phyloP scores from a whole-genome alignment of 2,113 vertebrate species.

The Psittacara wagleri region DNA sequence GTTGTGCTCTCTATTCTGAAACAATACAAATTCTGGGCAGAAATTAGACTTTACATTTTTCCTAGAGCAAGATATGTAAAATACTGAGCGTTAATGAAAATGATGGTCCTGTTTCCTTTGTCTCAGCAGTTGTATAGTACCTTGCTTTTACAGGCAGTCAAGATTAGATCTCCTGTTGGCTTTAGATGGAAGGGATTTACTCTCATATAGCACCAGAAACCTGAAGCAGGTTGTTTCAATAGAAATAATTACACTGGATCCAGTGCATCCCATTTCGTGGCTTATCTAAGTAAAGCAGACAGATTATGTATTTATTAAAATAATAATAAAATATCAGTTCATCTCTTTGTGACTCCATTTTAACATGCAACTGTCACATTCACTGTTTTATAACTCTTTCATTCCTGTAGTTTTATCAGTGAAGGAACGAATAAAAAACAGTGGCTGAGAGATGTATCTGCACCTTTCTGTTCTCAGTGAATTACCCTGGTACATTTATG shows the following conservation, averaged over 20 bases:
- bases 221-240: constrained; percentile 43
- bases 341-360: constrained; percentile 45
- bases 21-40: not conserved
- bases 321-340: constrained; percentile 55
- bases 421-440: not conserved
- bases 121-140: not conserved
- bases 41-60: not conserved
- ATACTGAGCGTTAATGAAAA: not conserved
- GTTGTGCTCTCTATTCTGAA: not conserved
- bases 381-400: constrained; percentile 35
- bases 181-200: constrained; percentile 22
- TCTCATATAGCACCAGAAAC: constrained; percentile 41
- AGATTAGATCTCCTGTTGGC: not conserved
- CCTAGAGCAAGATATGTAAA: not conserved
- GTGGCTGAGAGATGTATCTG: not conserved
- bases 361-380: constrained; percentile 28
- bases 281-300: constrained; percentile 53
- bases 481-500: not conserved
- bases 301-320: constrained; percentile 73
- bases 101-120: not conserved
- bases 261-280: constrained; percentile 1
- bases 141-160: not conserved
- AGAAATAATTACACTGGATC: constrained; percentile 60
- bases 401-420: not conserved
- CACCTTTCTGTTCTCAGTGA: not conserved